phyloP scores from a whole-genome alignment of 92 coral and sea anemone species.

The Epizoanthus scotinus region DNA sequence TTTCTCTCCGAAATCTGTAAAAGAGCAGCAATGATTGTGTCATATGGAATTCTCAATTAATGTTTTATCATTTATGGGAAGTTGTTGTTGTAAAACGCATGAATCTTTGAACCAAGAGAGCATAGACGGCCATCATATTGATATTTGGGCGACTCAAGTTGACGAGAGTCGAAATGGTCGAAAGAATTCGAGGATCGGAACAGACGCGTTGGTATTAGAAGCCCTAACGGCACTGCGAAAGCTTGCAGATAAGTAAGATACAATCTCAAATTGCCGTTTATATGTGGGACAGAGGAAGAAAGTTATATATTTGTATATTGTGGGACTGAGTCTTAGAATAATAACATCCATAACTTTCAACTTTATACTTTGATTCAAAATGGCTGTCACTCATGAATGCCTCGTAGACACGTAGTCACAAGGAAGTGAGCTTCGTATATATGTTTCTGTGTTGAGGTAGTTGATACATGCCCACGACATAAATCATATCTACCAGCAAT shows the following conservation, averaged over 20 bases:
- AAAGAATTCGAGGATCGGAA: constrained; percentile 36
- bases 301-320: too few species aligned
- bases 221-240: constrained; percentile 84
- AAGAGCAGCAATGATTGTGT: constrained; percentile 12
- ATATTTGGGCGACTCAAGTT: constrained; percentile 2
- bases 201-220: constrained; percentile 84
- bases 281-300: too few species aligned
- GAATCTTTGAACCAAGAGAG: constrained; percentile 61
- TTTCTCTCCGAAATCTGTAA: constrained; percentile 1
- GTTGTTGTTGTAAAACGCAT: constrained; percentile 72
- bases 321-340: too few species aligned
- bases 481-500: too few species aligned
- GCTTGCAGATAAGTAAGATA: constrained; percentile 90
- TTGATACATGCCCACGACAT: too few species aligned
- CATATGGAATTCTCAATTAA: background rate
- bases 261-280: background rate
- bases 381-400: too few species aligned
- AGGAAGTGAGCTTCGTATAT: too few species aligned
- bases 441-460: too few species aligned
- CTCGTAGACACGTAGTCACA: too few species aligned
- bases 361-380: too few species aligned
- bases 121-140: constrained; percentile 32
- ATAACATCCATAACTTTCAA: too few species aligned
- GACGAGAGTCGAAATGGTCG: constrained; percentile 38
- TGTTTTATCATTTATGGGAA: constrained; percentile 72